Conservation (phyloP, 1,140 invertebrate genomes). For the Vanessa tameamea region DNA sequence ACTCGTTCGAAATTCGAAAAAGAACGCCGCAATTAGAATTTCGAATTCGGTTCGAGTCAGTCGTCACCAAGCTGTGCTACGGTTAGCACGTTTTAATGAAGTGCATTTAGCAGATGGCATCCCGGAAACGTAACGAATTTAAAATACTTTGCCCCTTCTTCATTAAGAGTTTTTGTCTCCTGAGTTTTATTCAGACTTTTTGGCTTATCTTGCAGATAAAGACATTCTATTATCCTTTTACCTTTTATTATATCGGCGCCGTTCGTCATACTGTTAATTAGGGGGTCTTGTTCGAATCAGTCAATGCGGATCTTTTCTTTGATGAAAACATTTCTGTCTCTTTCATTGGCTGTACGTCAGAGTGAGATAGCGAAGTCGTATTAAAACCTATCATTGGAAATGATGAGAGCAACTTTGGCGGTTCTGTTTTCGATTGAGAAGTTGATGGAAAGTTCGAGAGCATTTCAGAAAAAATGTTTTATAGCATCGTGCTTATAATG, state of each 20-base stretch:
- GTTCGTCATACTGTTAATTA: slow-evolving; percentile 62
- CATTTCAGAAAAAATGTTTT: not conserved
- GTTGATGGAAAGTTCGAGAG: not conserved
- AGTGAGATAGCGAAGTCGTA: slow-evolving; percentile 24
- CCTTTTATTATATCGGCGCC: slow-evolving; percentile 49
- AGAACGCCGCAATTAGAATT: slow-evolving; percentile 60
- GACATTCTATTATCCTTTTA: slow-evolving; percentile 59
- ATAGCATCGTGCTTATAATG: not conserved
- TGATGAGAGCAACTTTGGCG: slow-evolving; percentile 11
- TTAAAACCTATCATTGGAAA: slow-evolving; percentile 29
- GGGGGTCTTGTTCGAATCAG: slow-evolving; percentile 47
- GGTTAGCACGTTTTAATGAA: slow-evolving; percentile 71
- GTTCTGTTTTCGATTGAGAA: not conserved
- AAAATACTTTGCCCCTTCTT: slow-evolving; percentile 54
- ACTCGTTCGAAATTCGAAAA: slow-evolving; percentile 54
- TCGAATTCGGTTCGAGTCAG: slow-evolving; percentile 52
- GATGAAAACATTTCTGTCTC: slow-evolving; percentile 40
- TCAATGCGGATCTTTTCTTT: slow-evolving; percentile 37
- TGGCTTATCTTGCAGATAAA: slow-evolving; percentile 53
- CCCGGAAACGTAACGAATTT: slow-evolving; percentile 52
- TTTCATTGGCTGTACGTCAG: slow-evolving; percentile 13
- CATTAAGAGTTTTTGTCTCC: slow-evolving; percentile 48
- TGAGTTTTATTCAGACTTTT: slow-evolving; percentile 3
- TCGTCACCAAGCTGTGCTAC: slow-evolving; percentile 42
- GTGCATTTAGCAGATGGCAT: slow-evolving; percentile 62